phyloP scores from a whole-genome alignment of 2,113 vertebrate species.

The Gobius niger region DNA sequence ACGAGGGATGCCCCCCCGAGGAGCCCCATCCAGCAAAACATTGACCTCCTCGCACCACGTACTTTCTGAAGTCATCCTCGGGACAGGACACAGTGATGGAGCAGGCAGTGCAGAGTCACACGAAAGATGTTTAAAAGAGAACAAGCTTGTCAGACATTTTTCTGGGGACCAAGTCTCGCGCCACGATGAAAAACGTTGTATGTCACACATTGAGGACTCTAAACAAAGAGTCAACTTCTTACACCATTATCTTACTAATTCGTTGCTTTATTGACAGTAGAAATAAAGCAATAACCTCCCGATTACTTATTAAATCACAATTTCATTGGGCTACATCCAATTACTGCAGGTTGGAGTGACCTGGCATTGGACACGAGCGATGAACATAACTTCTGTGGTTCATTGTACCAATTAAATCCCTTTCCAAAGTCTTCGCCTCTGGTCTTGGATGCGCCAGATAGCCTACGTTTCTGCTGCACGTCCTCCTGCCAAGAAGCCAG shows the following conservation, averaged over 20 bases:
- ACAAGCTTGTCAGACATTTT: neutral
- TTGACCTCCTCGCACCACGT: slow-evolving; percentile 29
- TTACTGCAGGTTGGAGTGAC: no score
- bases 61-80: slow-evolving; percentile 8
- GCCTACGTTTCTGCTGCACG: slow-evolving; percentile 45
- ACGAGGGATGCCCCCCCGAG: neutral
- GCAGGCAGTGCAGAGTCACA: neutral
- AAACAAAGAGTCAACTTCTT: no score
- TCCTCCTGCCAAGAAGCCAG: slow-evolving; percentile 47
- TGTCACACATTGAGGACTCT: no score
- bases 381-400: neutral
- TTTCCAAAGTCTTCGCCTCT: slow-evolving; percentile 2
- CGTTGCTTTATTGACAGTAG: no score
- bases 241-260: no score
- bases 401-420: slow-evolving; percentile 16
- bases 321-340: no score
- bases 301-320: no score
- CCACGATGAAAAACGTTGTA: no score
- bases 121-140: neutral
- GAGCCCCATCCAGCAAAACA: slow-evolving; percentile 1
- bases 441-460: slow-evolving; percentile 4
- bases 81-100: slow-evolving; percentile 5
- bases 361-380: no score
- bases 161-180: no score
- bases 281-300: no score